Evolutionary conservation across 2,113 vertebrate genomes (phyloP), one percentile per base, ranked within the genome.

Genomic region (Seriola quinqueradiata): DNA sequence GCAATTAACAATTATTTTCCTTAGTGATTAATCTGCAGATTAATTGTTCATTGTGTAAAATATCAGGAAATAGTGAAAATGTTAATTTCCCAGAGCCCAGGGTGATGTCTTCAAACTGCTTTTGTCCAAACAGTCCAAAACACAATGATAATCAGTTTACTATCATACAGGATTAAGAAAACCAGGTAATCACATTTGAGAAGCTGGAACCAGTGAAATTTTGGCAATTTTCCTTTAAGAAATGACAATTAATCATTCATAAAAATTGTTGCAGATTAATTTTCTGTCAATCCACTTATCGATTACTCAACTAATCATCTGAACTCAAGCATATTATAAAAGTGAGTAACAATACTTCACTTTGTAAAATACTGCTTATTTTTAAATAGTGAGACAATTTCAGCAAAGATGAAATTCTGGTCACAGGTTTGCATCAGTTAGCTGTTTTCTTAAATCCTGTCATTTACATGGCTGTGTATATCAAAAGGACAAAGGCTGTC

Each of bases 401-500:
- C 28, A 54, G 67, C 64, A 77, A 64, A 87, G 60, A 79, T 85
- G 78, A 83, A 91, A 83, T 57, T 85, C 79, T 82, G 82, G 85
- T 86, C 60, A 44, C 80, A 89, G 80, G 83, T 89, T 86, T 57
- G 46, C 82, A 90, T 82, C 86, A 91, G 87, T 92, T 84, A 68
- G 70, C 83, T 67, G 38, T 81, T 84, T 78, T 85, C 83, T 87
- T 93, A 91, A 94, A 95, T 91, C 85, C 87, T 89, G 87, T 84
- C 90, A 90, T 89, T 94, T 94, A 91, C 87, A 73, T 87, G 77
- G 88, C 88, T 92, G 91, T 87, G 94, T 92, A 93, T 91, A 94
- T 94, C 91, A 94, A 91, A 93, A 92, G 87, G 96, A 96, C 94
- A 96, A 93, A 95, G 95, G 95, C 95, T 94, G 86, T 99, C 98